Evolutionary conservation across 2,113 vertebrate species (phyloP).

Genomic region (Otis tarda): DNA sequence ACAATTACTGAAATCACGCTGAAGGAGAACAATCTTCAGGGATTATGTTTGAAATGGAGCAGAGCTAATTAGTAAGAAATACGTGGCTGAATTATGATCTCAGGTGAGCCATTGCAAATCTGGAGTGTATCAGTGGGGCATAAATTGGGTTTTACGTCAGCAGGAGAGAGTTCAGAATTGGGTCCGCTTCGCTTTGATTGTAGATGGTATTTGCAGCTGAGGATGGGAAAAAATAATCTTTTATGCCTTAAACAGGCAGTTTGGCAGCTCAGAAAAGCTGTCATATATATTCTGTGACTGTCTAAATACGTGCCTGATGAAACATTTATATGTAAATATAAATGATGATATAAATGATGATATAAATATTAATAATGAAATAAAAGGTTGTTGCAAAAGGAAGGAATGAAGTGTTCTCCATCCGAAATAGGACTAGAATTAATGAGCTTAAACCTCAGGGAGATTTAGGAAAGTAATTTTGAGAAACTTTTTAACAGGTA

Average conservation of each 20-base stretch:
- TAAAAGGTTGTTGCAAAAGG: not conserved
- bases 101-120: not conserved
- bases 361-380: slow-evolving; percentile 1
- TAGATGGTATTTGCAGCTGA: not conserved
- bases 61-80: not conserved
- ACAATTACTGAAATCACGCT: not conserved
- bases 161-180: not conserved
- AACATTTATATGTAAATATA: slow-evolving; percentile 20
- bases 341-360: too few species aligned
- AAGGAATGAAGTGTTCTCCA: not conserved
- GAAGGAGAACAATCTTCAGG: not conserved
- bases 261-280: not conserved
- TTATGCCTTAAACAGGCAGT: not conserved
- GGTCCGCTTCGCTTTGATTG: not conserved
- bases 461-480: not conserved
- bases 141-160: not conserved
- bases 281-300: not conserved
- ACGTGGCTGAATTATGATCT: not conserved
- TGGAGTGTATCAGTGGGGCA: not conserved
- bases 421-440: not conserved
- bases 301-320: not conserved
- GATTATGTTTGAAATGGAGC: not conserved
- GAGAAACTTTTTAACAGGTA: not conserved
- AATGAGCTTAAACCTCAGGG: not conserved
- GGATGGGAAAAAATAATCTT: not conserved